These are phyloP conservation scores for Hippocampus mohnikei DNA, from an alignment of 2,113 vertebrate genomes.

Conservation along the genomic window DNA sequence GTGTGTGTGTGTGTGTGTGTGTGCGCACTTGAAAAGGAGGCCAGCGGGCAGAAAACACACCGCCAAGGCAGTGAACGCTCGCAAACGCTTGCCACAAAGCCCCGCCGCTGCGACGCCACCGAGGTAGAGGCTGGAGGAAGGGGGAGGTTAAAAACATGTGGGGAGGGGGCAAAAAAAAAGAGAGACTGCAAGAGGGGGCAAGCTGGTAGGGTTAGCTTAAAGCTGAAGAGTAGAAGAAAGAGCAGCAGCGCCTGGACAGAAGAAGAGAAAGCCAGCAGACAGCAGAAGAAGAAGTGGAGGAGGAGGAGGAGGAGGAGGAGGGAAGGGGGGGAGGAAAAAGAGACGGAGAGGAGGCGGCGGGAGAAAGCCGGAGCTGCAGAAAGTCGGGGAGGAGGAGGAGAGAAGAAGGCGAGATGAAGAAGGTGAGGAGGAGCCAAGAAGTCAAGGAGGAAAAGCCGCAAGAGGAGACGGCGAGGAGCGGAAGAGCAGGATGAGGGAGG, in stretches of 20 bases:
- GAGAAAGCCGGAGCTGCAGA: background rate
- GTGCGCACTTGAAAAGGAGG: conserved; percentile 50
- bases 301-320: too few species aligned
- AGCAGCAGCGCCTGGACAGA: too few species aligned
- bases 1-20: conserved; percentile 39
- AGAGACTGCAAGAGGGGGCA: too few species aligned
- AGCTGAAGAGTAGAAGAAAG: too few species aligned
- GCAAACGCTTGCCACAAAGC: conserved; percentile 57
- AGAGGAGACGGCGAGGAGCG: too few species aligned
- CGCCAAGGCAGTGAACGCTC: conserved; percentile 56
- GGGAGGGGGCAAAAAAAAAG: background rate
- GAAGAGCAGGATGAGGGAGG: too few species aligned
- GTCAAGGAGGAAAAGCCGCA: too few species aligned
- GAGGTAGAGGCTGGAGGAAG: background rate
- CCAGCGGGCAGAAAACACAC: conserved; percentile 67
- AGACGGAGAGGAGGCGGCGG: too few species aligned
- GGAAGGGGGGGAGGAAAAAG: background rate
- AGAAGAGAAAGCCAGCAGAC: too few species aligned
- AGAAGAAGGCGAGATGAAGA: background rate
- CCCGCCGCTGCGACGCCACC: conserved; percentile 45
- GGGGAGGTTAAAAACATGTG: background rate
- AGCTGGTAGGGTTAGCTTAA: too few species aligned
- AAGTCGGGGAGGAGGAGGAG: background rate
- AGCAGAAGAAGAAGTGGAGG: too few species aligned
- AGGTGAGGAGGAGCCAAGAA: too few species aligned